Percentiles rank a stretch among this genome's conserved stretches.
Evolutionary conservation across 2,888 invertebrate genomes (phyloP).

Genomic region (Thysanoteuthis rhombus): DNA sequence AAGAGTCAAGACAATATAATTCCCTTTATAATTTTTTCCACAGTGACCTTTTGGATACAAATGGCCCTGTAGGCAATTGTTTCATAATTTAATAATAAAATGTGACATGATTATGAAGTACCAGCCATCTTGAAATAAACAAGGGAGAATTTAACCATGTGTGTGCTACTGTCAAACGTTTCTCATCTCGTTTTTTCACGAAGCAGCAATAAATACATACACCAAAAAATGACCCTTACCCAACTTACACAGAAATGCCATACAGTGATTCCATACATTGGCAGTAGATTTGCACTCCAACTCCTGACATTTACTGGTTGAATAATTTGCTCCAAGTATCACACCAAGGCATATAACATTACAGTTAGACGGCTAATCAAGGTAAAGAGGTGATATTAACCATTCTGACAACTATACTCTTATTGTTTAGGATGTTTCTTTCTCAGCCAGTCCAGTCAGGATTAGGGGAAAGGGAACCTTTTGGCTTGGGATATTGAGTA

Average conservation of each 20-base stretch:
- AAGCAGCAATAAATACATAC: too few species aligned
- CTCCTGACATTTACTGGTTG: not conserved
- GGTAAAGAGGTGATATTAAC: not conserved
- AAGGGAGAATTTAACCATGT: too few species aligned
- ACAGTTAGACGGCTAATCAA: not conserved
- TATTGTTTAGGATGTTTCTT: not conserved
- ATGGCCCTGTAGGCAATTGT: not conserved
- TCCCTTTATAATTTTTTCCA: not conserved
- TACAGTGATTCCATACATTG: too few species aligned
- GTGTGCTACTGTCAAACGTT: too few species aligned
- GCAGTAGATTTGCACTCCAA: not conserved
- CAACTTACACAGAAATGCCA: too few species aligned
- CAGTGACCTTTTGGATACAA: not conserved
- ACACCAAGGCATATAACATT: not conserved
- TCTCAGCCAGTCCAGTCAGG: too few species aligned
- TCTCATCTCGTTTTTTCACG: too few species aligned
- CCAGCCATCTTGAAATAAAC: too few species aligned
- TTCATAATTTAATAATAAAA: too few species aligned
- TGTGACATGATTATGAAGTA: too few species aligned
- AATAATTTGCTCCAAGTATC: not conserved
- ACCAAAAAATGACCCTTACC: not conserved
- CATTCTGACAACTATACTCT: not conserved
- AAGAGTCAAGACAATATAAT: not conserved
- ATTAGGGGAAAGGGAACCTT: too few species aligned
- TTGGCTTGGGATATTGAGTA: too few species aligned